Base-by-base conservation (phyloP, 1,140 invertebrate species). In the Pteromalus puparum region DNA sequence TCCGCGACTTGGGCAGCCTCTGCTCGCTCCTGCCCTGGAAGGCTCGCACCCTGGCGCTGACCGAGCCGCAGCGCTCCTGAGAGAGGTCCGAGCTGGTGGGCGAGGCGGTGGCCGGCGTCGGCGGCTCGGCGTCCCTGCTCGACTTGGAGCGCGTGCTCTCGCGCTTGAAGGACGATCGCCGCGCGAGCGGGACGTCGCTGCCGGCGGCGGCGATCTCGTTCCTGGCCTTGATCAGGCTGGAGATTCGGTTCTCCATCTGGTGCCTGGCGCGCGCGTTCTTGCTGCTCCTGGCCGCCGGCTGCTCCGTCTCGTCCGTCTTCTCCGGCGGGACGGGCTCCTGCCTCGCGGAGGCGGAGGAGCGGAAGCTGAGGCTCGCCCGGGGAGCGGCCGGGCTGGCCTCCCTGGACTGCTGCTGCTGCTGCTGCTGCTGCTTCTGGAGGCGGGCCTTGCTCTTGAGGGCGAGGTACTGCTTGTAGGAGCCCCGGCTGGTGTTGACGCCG, bases 381-480 rank as follows among this genome's bases (percentile, higher is more conserved):
- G 70, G 5, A 1, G 70, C 75, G 0, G 84, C 81, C 1, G 87
- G 88, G 18, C 87, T 88, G 21, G 81, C 82, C n/a, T 88, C 89
- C 15, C 88, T 78, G 1, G 86, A 81, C 13, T 87, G 87, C 15
- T 90, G 89, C 46, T 87, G 88, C 12, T 82, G 81, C 5, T 74
- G 72, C 12, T 81, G 67, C 15, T 87, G 87, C 21, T 90, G 89
- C 48, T 87, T 89, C 21, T 83, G 81, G 13, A 83, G 13, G 21
- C 28, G 42, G 2, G 65, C 77, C 61, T 83, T 86, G 75, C 34
- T 89, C 72, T 85, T 89, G 48, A 83, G 74, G 0, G 89, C 88
- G 1, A 90, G 79, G 34, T 90, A 90, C 70, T 90, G 89, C 24
- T 89, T 90, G 77, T 90, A 90, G 0, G 88, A 85, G 7, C 88